Evolutionary conservation across 2,888 invertebrate species (phyloP).

Genomic region (Ptilodon capucinus): DNA sequence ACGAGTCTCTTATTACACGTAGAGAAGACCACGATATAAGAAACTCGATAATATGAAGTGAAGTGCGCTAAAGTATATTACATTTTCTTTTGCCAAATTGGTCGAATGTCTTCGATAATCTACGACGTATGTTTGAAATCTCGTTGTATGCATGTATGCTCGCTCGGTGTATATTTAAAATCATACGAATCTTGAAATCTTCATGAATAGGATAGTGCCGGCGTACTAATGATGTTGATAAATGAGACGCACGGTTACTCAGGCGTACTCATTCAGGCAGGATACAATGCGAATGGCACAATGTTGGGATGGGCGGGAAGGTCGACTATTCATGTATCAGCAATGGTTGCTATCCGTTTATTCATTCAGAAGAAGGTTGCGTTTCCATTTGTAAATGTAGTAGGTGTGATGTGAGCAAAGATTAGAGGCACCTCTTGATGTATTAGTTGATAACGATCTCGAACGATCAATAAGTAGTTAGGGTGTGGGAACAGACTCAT

Average conservation of each 20-base stretch:
- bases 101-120: no score
- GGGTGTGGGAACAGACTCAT: background rate
- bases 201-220: slow-evolving; percentile 40
- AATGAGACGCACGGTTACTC: slow-evolving; percentile 61
- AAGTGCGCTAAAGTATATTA: no score
- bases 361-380: slow-evolving; percentile 31
- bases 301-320: slow-evolving; percentile 72
- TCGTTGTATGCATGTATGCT: no score
- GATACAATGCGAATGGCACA: slow-evolving; percentile 57
- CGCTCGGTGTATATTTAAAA: no score
- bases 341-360: slow-evolving; percentile 48
- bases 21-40: slow-evolving; percentile 11
- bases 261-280: slow-evolving; percentile 56
- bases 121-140: no score
- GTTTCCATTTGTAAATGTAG: slow-evolving; percentile 25
- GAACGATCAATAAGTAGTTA: no score
- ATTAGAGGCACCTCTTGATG: background rate
- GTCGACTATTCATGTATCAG: slow-evolving; percentile 67
- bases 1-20: slow-evolving; percentile 33
- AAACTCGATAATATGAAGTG: slow-evolving; percentile 7
- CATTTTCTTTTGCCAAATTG: no score
- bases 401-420: slow-evolving; percentile 2
- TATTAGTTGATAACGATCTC: background rate
- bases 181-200: no score
- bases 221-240: slow-evolving; percentile 51